Base-by-base conservation (phyloP, 2,797 vertebrate species). In the Chelidonichthys spinosus region DNA sequence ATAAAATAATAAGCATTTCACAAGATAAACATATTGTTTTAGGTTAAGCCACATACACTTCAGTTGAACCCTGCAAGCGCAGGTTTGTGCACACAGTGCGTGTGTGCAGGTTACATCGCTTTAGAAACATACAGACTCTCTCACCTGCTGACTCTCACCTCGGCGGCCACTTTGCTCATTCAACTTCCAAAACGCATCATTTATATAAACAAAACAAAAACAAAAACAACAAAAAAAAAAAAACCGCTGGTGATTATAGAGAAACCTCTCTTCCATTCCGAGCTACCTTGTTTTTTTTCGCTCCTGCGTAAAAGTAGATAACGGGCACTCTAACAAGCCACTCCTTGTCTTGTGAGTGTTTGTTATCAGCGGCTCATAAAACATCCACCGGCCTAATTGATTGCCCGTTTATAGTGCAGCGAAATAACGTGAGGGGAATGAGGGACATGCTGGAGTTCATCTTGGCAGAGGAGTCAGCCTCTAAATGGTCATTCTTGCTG, bases 351-450 rank as follows among this genome's bases (percentile, higher is more conserved):
- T 70, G 58, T 84, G 76, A 78, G 64, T 52, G 39, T 65, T 4
- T 47, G 52, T 87, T 90, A 91, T 91, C 90, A 62, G 64, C 66
- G 70, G 46, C 66, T 83, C 87, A 90, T 92, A 90, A 92, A 91
- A 36, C 70, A 64, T 50, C 25, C 42, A 69, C 18, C 71, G 70
- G 63, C 7, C 39, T 87, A 88, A 91, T 89, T 88, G 84, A 88
- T 81, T 76, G 79, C 6, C 63, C 47, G 54, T 35, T 81, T 74
- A 66, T 77, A 78, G n/a, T 65, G 74, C 67, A 32, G 63, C 50
- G 74, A 52, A 85, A 72, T 78, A 69, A 81, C 68, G 43, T 11
- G 75, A 72, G 60, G 50, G 72, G 42, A 76, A 66, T 63, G 44
- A 33, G 18, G 36, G n/a, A 37, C 35, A 5, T 33, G 33, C 14